Evolutionary conservation across 2,113 vertebrate genomes (phyloP), one percentile per base, ranked within the genome.

Genomic region (Andinoacara biseriatus): DNA sequence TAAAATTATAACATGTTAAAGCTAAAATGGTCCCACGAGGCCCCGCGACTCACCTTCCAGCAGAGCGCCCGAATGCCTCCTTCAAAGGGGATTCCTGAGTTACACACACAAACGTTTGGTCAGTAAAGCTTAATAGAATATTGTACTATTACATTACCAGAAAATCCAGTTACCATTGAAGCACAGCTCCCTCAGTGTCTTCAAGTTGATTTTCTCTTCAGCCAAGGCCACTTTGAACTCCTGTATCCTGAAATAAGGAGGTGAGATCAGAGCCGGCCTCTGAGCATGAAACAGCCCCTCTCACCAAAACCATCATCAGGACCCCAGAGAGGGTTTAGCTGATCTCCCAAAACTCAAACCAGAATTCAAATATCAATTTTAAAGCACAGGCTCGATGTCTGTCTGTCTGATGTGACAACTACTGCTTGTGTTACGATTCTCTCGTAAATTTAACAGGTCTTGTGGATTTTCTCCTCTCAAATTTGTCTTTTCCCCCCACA

Each of bases 61-160:
- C 98, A 99, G 58, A 98, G 96, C 17, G 98, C 97, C 38, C 98
- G 97, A 58, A 98, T 96, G 75, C 98, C 98, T 65, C 97, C 96
- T 94, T 99, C 98, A 93, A 97, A 99, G 17, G 98, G 98, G 81
- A 99, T 96, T 88, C 98, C 98, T 99, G 95, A 24, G 10, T 54
- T 15, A 6, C 31, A 78, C 5, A 58, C 56, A 80, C 14, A 43
- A 63, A 52, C 57, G 5, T 10, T 58, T 1, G 1, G 4, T 86
- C 35, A 67, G 38, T 3, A 43, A 22, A 62, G 4, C 56, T 15
- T 24, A 31, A 74, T 5, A n/a, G 33, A 13, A 75, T 3, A 8
- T 3, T 3, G 22, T 5, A 10, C 65, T 20, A 31, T 54, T n/a
- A 31, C 9, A 3, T 33, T 3, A 67, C 7, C 0, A 58, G 63